Conservation (phyloP, 2,888 invertebrate genomes). For the Cryptocheilus praepositus region DNA sequence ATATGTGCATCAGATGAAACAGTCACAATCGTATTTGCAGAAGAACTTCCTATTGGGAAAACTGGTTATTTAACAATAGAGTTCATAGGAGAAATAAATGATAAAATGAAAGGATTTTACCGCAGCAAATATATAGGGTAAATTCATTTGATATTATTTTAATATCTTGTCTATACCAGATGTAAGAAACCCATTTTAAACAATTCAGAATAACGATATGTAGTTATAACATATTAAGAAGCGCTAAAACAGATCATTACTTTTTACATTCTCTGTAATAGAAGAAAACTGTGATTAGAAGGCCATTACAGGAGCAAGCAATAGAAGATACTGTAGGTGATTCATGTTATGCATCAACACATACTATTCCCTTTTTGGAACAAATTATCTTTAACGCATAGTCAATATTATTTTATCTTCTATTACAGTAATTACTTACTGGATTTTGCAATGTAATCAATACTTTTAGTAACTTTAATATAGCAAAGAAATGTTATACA, state of each 20-base stretch:
- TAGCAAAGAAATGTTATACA: constrained; percentile 22
- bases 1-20: constrained; percentile 81
- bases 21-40: constrained; percentile 80
- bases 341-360: too few species aligned
- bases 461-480: constrained; percentile 5
- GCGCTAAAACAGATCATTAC: too few species aligned
- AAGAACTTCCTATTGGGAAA: constrained; percentile 79
- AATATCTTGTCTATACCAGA: not conserved
- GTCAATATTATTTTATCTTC: too few species aligned
- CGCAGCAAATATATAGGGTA: constrained; percentile 87
- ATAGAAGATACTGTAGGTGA: too few species aligned
- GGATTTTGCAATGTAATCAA: constrained; percentile 78
- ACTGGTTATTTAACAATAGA: constrained; percentile 78
- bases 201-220: too few species aligned
- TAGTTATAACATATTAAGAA: too few species aligned
- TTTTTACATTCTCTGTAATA: too few species aligned
- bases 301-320: too few species aligned
- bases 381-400: too few species aligned
- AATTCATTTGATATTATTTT: constrained; percentile 23
- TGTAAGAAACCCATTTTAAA: too few species aligned
- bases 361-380: too few species aligned
- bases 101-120: constrained; percentile 97
- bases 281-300: too few species aligned
- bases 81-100: constrained; percentile 91
- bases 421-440: constrained; percentile 49